Conservation (phyloP, 2,797 vertebrate genomes). For the Pseudochirops cupreus region DNA sequence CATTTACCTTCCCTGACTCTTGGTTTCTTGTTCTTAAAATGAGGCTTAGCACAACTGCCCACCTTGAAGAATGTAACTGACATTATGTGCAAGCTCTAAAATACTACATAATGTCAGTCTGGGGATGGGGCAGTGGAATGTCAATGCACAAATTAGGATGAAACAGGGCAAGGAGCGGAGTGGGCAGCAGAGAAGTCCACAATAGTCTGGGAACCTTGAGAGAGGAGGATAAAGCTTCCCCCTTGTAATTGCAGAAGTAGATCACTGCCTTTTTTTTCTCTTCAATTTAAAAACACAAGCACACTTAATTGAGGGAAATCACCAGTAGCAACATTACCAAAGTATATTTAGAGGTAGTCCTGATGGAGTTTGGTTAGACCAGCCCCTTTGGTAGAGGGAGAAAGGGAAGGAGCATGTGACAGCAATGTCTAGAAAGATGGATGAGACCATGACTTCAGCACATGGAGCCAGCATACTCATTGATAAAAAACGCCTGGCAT, state of each 20-base stretch:
- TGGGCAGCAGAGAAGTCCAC: too few relatives aligned
- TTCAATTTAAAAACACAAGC: not conserved
- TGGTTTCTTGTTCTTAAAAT: not conserved
- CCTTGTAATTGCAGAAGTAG: too few relatives aligned
- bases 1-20: not conserved
- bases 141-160: not conserved
- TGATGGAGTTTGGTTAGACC: not conserved
- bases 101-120: not conserved
- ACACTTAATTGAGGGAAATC: not conserved
- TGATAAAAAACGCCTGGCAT: not conserved
- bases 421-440: not conserved
- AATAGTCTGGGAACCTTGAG: too few relatives aligned
- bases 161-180: too few relatives aligned
- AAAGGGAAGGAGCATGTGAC: not conserved
- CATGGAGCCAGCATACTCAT: not conserved
- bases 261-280: not conserved
- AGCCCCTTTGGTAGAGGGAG: not conserved
- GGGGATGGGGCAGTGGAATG: not conserved
- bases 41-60: not conserved
- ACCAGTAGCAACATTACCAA: not conserved
- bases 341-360: not conserved
- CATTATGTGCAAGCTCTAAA: not conserved
- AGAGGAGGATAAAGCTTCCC: too few relatives aligned
- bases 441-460: not conserved
- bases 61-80: not conserved